Conservation (phyloP, 2,113 vertebrate genomes). For the Calidris pugnax region DNA sequence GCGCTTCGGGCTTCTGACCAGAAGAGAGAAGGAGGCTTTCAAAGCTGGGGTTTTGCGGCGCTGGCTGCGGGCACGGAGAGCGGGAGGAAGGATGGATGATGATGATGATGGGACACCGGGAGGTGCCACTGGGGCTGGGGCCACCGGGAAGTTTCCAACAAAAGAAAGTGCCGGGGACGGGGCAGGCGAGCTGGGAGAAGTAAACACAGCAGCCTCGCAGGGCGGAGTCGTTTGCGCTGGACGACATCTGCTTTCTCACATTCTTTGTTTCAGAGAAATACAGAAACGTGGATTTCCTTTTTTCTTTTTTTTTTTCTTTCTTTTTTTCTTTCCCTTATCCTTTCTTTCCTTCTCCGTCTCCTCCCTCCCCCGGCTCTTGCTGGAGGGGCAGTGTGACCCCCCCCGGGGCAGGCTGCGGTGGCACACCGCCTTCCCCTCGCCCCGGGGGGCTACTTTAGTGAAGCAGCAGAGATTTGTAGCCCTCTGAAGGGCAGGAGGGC, state of each 20-base stretch:
- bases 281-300: background rate
- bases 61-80: background rate
- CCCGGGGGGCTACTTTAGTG: background rate
- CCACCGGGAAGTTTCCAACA: background rate
- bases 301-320: background rate
- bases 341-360: background rate
- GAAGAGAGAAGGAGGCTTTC: background rate
- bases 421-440: conserved; percentile 41
- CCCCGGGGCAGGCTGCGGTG: conserved; percentile 14
- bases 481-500: background rate
- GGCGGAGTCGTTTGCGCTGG: conserved; percentile 70
- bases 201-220: conserved; percentile 49
- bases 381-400: background rate
- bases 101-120: background rate
- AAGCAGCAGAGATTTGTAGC: background rate
- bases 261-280: conserved; percentile 69
- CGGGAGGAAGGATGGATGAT: background rate
- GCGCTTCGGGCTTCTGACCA: background rate
- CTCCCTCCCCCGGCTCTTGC: background rate
- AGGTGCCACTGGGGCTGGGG: background rate
- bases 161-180: conserved; percentile 1
- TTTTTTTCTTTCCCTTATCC: background rate
- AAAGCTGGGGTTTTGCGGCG: background rate
- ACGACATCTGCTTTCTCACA: conserved; percentile 49
- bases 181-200: background rate